phyloP scores from a whole-genome alignment of 1,140 invertebrate genomes.

The Antheraea mylitta region DNA sequence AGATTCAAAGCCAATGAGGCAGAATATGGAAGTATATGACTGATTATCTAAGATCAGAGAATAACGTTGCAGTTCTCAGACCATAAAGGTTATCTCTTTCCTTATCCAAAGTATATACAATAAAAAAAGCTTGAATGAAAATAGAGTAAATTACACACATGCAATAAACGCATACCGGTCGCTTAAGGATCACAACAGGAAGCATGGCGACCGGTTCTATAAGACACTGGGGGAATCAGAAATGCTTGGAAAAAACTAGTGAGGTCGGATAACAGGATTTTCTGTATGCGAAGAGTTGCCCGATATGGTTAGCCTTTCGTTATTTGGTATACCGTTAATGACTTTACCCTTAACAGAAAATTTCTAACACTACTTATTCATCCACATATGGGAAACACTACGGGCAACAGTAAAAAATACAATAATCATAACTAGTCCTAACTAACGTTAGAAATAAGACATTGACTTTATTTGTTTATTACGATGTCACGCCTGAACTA shows the following conservation, averaged over 20 bases:
- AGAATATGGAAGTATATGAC: no score
- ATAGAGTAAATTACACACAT: no score
- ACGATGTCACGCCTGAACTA: no score
- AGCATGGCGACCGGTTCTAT: constrained; percentile 44
- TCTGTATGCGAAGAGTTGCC: constrained; percentile 1
- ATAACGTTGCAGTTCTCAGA: no score
- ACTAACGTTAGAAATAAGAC: no score
- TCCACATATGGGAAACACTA: no score
- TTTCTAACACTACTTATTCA: neutral
- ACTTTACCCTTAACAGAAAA: constrained; percentile 9
- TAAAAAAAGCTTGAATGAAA: constrained; percentile 42
- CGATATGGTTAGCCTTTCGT: constrained; percentile 15
- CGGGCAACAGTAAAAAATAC: no score
- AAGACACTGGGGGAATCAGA: constrained; percentile 28
- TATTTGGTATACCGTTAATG: constrained; percentile 23
- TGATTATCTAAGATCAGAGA: no score
- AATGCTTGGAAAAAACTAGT: constrained; percentile 54
- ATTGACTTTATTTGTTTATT: no score
- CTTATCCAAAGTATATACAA: constrained; percentile 36
- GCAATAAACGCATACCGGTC: constrained; percentile 19
- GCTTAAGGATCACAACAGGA: constrained; percentile 64
- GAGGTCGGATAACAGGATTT: constrained; percentile 49
- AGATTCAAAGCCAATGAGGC: no score
- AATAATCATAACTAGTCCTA: no score
- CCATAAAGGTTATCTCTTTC: neutral